Base-by-base conservation (phyloP, 2,888 invertebrate genomes). In the Tinea pellionella region DNA sequence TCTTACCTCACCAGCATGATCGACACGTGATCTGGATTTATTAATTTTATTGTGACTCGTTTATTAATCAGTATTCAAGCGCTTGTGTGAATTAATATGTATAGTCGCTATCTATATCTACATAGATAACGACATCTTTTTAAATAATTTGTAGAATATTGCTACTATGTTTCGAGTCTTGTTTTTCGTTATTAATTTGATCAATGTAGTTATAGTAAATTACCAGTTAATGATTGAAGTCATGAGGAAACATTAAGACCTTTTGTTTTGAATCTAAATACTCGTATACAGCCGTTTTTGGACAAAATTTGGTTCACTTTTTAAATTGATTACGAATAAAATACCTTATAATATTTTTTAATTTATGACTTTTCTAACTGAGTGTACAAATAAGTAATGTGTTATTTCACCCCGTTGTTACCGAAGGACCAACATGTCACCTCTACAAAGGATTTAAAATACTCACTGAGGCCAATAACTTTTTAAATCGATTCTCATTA, bases 21-120 rank as follows among this genome's bases (percentile, higher is more conserved):
- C 69, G 72, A 68, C 70, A 78, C 80, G 80, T 82, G 81, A 72
- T 73, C 73, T 66, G 80, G 53, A 72, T 75, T 79, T 71, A 73
- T 74, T 77, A 76, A 80, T 75, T 70, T 68, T 61, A 57, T 42
- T 60, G 56, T 63, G 62, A 62, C 59, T 62, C 61, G 61, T 18
- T 47, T 47, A 16, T 13, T 3, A 24, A 24, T 53, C 18, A 24
- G 24, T n/a, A 53, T 53, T 53, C 24, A 53, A 2, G 13, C 3
- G 53, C 53, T 7, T 53, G 12, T 18, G 7, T 53, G n/a, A n/a
- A 53, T 51, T 3, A 51, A 51, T 51, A 51, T 51, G 13, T 51
- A 51, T 51, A 3, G 6, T 8, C 2, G 4, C 2, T 41, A 41
- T 41, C 24, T 24, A 3, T 3, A 3, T 24, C 3, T 3, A 6